Percentiles rank a stretch among this genome's conserved stretches.
Evolutionary conservation across 2,113 vertebrate genomes (phyloP).

Genomic region (Aramus guarauna): DNA sequence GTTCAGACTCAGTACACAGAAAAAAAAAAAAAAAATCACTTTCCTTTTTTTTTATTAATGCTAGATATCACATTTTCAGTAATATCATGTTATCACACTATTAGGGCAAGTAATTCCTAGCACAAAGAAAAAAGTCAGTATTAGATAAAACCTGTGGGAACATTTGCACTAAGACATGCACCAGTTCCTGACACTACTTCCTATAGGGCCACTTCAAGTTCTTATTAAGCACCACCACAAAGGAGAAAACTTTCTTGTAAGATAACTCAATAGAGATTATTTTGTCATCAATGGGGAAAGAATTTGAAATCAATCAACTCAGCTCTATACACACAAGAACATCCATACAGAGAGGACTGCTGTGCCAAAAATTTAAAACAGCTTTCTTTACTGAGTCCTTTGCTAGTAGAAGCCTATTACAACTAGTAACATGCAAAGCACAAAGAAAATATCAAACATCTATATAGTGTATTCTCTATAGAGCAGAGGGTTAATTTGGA

Average conservation of each 20-base stretch:
- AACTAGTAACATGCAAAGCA: background rate
- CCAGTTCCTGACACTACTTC: background rate
- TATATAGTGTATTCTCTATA: background rate
- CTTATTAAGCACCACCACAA: background rate
- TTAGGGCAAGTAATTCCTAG: background rate
- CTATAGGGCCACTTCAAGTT: background rate
- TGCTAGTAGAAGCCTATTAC: background rate
- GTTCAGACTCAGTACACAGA: background rate
- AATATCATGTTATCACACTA: background rate
- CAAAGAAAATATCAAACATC: background rate
- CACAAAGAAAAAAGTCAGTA: background rate
- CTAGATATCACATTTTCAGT: background rate
- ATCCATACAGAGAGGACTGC: background rate
- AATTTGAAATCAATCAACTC: background rate
- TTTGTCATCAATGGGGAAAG: background rate
- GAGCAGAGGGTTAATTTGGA: background rate
- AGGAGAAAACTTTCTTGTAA: background rate
- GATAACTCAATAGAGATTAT: background rate
- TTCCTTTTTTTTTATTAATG: background rate
- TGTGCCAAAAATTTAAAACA: background rate
- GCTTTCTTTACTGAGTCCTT: background rate
- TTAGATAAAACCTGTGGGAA: background rate
- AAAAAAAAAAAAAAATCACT: too few relatives aligned
- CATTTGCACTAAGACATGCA: background rate
- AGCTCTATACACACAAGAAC: background rate